Evolutionary conservation across 2,888 invertebrate species (phyloP).

Genomic region (Agonopterix alstromeriana): DNA sequence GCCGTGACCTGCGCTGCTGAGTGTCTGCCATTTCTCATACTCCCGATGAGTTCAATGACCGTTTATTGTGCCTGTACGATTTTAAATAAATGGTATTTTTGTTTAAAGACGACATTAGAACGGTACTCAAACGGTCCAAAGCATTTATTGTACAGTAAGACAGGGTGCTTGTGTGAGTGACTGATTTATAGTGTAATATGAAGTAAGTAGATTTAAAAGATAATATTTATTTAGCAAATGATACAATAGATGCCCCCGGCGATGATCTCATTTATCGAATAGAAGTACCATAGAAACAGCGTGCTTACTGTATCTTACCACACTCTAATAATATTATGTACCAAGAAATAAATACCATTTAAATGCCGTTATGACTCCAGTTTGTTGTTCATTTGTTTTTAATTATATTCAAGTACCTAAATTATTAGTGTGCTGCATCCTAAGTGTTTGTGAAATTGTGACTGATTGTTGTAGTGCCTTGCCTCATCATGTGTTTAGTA

Average conservation of each 20-base stretch:
- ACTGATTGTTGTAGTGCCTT: no score
- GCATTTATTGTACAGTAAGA: constrained; percentile 32
- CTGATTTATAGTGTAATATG: constrained; percentile 11
- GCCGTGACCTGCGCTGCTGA: constrained; percentile 71
- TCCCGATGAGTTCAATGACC: neutral
- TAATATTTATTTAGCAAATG: constrained; percentile 25
- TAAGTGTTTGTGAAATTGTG: no score
- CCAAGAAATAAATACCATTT: no score
- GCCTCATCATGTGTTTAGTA: no score
- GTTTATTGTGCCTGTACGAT: no score
- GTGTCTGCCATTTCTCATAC: neutral
- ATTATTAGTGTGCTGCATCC: no score
- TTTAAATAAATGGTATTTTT: no score
- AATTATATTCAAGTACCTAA: neutral
- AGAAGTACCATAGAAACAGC: constrained; percentile 14
- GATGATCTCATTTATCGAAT: constrained; percentile 45
- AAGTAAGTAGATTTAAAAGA: constrained; percentile 13
- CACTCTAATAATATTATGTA: neutral
- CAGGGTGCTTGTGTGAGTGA: constrained; percentile 12
- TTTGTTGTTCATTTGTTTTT: no score
- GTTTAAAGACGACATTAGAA: neutral
- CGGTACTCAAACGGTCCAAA: neutral
- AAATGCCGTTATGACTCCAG: no score
- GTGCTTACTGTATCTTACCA: neutral
- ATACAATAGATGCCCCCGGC: constrained; percentile 25